Evolutionary conservation across 37 sponge, comb jelly and placozoan species (phyloP), one percentile per base, ranked within the genome.

Genomic region (Oopsacas minuta): DNA sequence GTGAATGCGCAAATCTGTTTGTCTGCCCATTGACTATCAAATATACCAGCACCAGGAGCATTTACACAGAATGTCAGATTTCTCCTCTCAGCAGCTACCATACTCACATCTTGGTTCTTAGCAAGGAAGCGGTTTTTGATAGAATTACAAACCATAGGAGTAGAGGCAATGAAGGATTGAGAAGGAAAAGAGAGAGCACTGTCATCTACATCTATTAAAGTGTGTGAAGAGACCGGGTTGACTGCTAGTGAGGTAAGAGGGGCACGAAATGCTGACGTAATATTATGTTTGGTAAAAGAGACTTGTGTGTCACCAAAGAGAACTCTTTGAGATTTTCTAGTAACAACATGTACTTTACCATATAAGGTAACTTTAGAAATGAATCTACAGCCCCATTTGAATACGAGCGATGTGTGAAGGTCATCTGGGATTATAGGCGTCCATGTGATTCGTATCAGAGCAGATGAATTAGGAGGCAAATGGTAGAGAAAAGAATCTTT

Each of bases 1-100:
- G 90, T 89, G 83, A 95, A 95, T 8, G 83, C 92, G 75, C 75
- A 34, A 3, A 5, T 61, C 75, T 61, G 75, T 61, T 61, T 61
- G 28, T 61, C 75, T 3, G 75, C 75, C 75, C 75, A 61, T 34
- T 61, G 28, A 34, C 17, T 61, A 12, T 61, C 75, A 34, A 61
- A 61, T 3, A 3, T 20, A 5, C 75, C 75, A 25, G 75, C 75
- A 3, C 75, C 75, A 3, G 75, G 28, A 34, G 1, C 75, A 3
- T 7, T 3, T 7, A 3, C 17, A 3, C 32, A 61, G 75, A 61
- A 61, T 25, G 75, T 10, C 28, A 61, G 75, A 25, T 5, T 3
- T 34, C 30, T 3, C 75, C 75, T 3, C 75, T 61, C 28, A 5
- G 32, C 75, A 3, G 28, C 75, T 25, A 61, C 28, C 32, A 34